Percentiles rank a stretch among this genome's conserved stretches.
Conservation (phyloP, 1,140 invertebrate genomes). For the Brachionus sp. region DNA sequence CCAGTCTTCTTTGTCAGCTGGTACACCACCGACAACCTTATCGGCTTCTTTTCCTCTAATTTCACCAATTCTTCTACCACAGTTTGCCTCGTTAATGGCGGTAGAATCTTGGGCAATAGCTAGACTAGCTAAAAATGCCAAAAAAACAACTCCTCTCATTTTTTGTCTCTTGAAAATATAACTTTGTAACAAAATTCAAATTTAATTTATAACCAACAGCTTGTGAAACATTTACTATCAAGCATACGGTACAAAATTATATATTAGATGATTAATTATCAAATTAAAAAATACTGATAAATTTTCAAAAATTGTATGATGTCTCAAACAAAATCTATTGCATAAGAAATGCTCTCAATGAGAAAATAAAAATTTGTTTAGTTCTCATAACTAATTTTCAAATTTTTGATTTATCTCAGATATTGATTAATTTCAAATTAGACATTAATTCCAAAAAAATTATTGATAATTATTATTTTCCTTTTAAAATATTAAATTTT, state of each 20-base stretch:
- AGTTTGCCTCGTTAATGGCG: not conserved
- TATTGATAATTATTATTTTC: too few species aligned
- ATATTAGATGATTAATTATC: not conserved
- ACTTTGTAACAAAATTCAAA: not conserved
- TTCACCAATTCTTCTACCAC: conserved; percentile 17
- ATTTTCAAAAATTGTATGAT: too few species aligned
- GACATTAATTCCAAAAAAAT: too few species aligned
- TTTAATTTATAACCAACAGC: not conserved
- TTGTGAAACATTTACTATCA: not conserved
- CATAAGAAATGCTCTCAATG: too few species aligned
- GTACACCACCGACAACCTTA: conserved; percentile 35
- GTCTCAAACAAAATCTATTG: too few species aligned
- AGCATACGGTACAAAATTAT: not conserved
- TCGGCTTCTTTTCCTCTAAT: not conserved
- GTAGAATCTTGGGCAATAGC: not conserved
- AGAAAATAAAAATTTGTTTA: too few species aligned
- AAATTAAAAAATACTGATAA: not conserved
- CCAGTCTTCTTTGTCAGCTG: conserved; percentile 14
- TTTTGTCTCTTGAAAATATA: not conserved
- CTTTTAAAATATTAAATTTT: too few species aligned
- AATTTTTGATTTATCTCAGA: too few species aligned
- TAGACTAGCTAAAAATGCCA: conserved; percentile 16
- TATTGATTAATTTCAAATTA: too few species aligned
- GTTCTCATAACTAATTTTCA: too few species aligned
- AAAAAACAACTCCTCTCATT: conserved; percentile 26